Percentiles rank a stretch among this genome's conserved stretches.
Conservation (phyloP, 2,888 invertebrate species). For the Andrena camellia region DNA sequence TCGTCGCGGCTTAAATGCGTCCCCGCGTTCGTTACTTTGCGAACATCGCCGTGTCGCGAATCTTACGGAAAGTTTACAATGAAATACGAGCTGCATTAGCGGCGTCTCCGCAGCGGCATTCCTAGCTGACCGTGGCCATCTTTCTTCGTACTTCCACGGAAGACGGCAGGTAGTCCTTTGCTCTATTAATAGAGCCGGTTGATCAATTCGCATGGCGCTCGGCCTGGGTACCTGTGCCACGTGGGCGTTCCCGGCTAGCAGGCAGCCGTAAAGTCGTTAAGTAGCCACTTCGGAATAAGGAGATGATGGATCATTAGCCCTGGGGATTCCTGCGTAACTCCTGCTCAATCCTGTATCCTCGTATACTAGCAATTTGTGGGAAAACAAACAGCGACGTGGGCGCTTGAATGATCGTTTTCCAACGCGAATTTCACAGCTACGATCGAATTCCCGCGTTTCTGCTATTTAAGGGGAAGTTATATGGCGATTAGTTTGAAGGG, state of each 20-base stretch:
- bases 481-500: too few relatives aligned
- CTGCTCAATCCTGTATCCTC: slow-evolving; percentile 33
- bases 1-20: background rate
- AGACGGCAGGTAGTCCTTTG: slow-evolving; percentile 52
- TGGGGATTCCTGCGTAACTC: slow-evolving; percentile 57
- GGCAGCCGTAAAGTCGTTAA: slow-evolving; percentile 72
- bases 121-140: slow-evolving; percentile 34
- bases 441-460: too few relatives aligned
- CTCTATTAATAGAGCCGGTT: slow-evolving; percentile 67
- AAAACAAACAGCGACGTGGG: slow-evolving; percentile 25
- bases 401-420: background rate
- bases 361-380: slow-evolving; percentile 29
- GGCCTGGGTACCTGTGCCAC: slow-evolving; percentile 65
- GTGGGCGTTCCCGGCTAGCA: slow-evolving; percentile 72
- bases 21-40: background rate
- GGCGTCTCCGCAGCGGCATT: slow-evolving; percentile 21
- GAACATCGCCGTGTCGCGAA: slow-evolving; percentile 3
- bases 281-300: slow-evolving; percentile 68
- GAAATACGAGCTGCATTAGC: slow-evolving; percentile 46
- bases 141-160: slow-evolving; percentile 34
- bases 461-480: too few relatives aligned
- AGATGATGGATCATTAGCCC: slow-evolving; percentile 72
- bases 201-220: slow-evolving; percentile 68
- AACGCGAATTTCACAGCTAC: background rate
- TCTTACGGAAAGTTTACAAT: slow-evolving; percentile 26